phyloP scores from a whole-genome alignment of 2,113 vertebrate genomes.

The Lichenostomus cassidix region DNA sequence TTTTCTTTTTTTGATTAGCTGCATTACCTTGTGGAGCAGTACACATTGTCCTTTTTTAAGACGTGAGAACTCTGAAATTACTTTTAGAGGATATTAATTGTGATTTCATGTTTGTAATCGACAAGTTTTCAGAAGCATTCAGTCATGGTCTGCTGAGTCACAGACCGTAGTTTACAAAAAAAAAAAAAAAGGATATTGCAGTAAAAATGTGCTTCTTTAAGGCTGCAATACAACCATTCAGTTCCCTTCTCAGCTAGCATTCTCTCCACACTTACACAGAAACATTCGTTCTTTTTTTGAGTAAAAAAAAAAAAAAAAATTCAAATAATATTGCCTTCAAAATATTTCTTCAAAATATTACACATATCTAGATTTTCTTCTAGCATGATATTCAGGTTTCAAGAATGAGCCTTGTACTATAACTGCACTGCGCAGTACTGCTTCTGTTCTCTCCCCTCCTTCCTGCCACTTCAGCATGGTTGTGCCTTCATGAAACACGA shows the following conservation, averaged over 20 bases:
- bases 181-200: conserved; percentile 78
- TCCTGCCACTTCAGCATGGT: conserved; percentile 81
- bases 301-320: conserved; percentile 34
- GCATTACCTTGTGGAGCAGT: conserved; percentile 91
- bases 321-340: conserved; percentile 79
- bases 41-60: conserved; percentile 87
- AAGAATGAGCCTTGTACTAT: conserved; percentile 81
- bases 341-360: conserved; percentile 75
- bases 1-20: conserved; percentile 82
- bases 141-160: conserved; percentile 79
- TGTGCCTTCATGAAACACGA: conserved; percentile 79
- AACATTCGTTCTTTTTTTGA: conserved; percentile 66
- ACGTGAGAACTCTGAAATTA: conserved; percentile 83
- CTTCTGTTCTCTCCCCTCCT: conserved; percentile 63
- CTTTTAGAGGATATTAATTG: conserved; percentile 86
- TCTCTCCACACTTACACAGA: conserved; percentile 69
- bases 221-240: conserved; percentile 79
- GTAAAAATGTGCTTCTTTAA: conserved; percentile 81
- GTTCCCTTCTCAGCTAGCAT: conserved; percentile 71
- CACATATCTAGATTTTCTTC: conserved; percentile 82
- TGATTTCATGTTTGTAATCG: conserved; percentile 89
- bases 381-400: conserved; percentile 84
- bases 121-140: conserved; percentile 84
- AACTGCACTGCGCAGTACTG: conserved; percentile 73
- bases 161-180: conserved; percentile 83